phyloP scores from a whole-genome alignment of 1,140 invertebrate species.

The Eufriesea mexicana region DNA sequence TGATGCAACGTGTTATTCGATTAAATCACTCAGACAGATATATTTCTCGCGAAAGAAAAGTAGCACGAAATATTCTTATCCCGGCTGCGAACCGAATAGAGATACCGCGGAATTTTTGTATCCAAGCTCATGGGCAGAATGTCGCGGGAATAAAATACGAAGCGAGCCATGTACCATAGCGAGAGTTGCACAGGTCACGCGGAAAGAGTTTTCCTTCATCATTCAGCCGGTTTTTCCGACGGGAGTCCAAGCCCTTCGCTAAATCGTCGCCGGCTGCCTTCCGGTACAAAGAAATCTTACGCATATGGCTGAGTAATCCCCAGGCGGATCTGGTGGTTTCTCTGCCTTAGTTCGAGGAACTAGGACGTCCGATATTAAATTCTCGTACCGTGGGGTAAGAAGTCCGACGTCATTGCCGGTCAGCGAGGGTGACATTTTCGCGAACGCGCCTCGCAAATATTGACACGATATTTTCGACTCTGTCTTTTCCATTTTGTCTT shows the following conservation, averaged over 20 bases:
- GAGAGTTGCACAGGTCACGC: neutral
- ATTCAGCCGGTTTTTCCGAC: neutral
- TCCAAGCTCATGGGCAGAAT: neutral
- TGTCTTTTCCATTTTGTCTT: slow-evolving; percentile 25
- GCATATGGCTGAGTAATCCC: slow-evolving; percentile 53
- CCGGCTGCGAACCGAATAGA: neutral
- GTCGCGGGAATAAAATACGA: neutral
- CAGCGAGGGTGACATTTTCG: slow-evolving; percentile 42
- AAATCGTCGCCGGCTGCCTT: slow-evolving; percentile 26
- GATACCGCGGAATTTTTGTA: neutral
- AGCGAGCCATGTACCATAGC: neutral
- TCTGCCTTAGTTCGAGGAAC: slow-evolving; percentile 35
- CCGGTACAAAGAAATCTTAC: slow-evolving; percentile 46
- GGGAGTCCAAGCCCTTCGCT: neutral
- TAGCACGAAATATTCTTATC: neutral
- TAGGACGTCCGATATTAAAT: slow-evolving; percentile 64
- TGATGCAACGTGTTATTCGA: no score
- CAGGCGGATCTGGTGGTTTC: slow-evolving; percentile 31
- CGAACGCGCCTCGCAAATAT: slow-evolving; percentile 53
- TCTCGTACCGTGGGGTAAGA: slow-evolving; percentile 47
- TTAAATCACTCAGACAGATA: no score
- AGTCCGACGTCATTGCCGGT: slow-evolving; percentile 35
- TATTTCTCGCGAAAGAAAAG: neutral
- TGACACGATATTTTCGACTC: slow-evolving; percentile 39
- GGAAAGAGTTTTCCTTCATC: neutral